Evolutionary conservation across 2,797 vertebrate genomes (phyloP), one percentile per base, ranked within the genome.

Genomic region (Danio choprae): DNA sequence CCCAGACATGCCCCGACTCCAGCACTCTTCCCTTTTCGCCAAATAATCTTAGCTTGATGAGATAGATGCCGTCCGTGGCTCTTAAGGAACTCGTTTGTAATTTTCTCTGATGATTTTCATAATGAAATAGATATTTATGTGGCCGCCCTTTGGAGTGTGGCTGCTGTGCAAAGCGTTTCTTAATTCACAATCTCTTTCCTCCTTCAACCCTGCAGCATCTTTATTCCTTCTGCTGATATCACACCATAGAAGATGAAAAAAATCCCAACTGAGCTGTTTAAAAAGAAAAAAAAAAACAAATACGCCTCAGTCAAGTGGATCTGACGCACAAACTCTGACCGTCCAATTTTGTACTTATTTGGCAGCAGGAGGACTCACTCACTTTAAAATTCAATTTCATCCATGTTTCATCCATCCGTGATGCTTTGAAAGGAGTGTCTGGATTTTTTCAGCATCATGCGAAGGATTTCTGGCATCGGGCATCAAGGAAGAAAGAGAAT

Each of bases 41-140:
- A 84, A 86, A 88, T 86, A 83, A 80, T 69, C 62, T 83, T 71
- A 41, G n/a, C 78, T 74, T 51, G 81, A 79, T 85, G 67, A 82
- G 18, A 62, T 18, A 65, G 67, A 83, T 68, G 46, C 5, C 4
- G 55, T 43, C 13, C 2, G 13, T 1, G 48, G 81, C 46, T 77
- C 38, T 15, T 20, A 60, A 51, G 62, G 50, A 68, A 65, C 65
- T 70, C 43, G 50, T 36, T 78, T 13, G 59, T 53, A 41, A 75
- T 50, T 79, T 68, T 38, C 48, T 77, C 43, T 62, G 43, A 75
- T 84, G 74, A 65, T 68, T 73, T 82, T 77, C 22, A 43, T 41
- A 78, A 74, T 53, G 4, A 56, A 53, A 79, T 55, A 43, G 56
- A 71, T 70, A 62, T 71, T 41, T 56, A 71, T 29, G 22, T 44